Conservation (phyloP, 2,797 vertebrate genomes). For the Notolepis coatsorum region DNA sequence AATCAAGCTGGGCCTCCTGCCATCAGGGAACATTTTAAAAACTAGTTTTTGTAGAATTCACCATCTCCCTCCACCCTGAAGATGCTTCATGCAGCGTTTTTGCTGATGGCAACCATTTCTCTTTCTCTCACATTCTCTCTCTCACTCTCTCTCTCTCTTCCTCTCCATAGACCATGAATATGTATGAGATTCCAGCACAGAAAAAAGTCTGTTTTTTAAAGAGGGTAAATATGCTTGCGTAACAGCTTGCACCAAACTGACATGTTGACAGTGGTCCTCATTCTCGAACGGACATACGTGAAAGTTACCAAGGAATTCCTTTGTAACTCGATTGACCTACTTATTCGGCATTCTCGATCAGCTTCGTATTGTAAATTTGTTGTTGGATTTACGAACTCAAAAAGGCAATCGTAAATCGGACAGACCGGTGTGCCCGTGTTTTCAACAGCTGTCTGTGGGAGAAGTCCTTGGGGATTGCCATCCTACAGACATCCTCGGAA, state of each 20-base stretch:
- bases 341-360: too few species aligned
- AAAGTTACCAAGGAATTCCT: too few species aligned
- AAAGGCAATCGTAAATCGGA: too few species aligned
- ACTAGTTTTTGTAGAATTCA: slow-evolving; percentile 29
- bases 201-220: slow-evolving; percentile 19
- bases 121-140: slow-evolving; percentile 7
- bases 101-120: slow-evolving; percentile 32
- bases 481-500: too few species aligned
- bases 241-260: slow-evolving; percentile 24
- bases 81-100: slow-evolving; percentile 28
- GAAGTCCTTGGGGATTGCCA: too few species aligned
- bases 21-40: slow-evolving; percentile 45
- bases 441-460: too few species aligned
- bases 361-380: too few species aligned
- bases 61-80: background rate
- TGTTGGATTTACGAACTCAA: too few species aligned
- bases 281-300: too few species aligned
- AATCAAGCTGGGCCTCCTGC: slow-evolving; percentile 40
- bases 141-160: background rate
- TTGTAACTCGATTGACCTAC: too few species aligned
- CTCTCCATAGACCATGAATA: slow-evolving; percentile 51
- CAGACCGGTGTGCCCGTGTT: too few species aligned
- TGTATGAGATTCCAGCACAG: slow-evolving; percentile 48
- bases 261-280: too few species aligned
- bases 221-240: slow-evolving; percentile 47